A percentile compares a stretch with the other conserved stretches of the same genome.
Conservation (phyloP, 2,888 invertebrate species). For the Tenthredo livida region DNA sequence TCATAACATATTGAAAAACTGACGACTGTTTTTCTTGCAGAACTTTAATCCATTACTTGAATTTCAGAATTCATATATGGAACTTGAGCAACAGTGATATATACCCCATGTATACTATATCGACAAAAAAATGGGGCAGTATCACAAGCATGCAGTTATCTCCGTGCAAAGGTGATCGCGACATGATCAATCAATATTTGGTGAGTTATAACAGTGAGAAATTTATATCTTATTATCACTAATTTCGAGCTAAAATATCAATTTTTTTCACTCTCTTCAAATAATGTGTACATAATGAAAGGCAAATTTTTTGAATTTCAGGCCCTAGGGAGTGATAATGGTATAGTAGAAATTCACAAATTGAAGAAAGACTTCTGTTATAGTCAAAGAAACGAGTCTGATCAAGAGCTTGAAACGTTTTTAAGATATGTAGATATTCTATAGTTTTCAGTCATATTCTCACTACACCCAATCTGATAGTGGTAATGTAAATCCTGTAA, state of each 20-base stretch:
- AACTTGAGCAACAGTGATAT: conserved; percentile 80
- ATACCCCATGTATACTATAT: conserved; percentile 78
- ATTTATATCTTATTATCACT: conserved; percentile 23
- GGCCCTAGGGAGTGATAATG: conserved; percentile 78
- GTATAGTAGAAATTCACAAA: conserved; percentile 78
- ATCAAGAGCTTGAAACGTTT: conserved; percentile 78
- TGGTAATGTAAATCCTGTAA: not conserved
- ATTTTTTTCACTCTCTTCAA: not conserved
- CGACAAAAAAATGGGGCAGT: conserved; percentile 73
- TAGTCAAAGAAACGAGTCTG: conserved; percentile 73
- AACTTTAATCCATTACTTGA: conserved; percentile 42
- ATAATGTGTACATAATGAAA: conserved; percentile 30
- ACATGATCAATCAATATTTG: conserved; percentile 76
- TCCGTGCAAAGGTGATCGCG: conserved; percentile 70
- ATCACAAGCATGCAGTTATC: conserved; percentile 78
- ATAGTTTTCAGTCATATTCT: conserved; percentile 59
- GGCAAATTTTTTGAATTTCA: conserved; percentile 68
- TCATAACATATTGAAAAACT: not conserved
- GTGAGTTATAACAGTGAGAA: conserved; percentile 70
- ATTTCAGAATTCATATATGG: conserved; percentile 80
- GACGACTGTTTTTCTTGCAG: not conserved
- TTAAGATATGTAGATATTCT: conserved; percentile 78
- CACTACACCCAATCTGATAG: not conserved
- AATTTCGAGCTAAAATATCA: conserved; percentile 5
- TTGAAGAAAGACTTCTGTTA: conserved; percentile 77